Evolutionary conservation across 2,797 vertebrate genomes (phyloP).

Genomic region (Acrossocheilus fasciatus): DNA sequence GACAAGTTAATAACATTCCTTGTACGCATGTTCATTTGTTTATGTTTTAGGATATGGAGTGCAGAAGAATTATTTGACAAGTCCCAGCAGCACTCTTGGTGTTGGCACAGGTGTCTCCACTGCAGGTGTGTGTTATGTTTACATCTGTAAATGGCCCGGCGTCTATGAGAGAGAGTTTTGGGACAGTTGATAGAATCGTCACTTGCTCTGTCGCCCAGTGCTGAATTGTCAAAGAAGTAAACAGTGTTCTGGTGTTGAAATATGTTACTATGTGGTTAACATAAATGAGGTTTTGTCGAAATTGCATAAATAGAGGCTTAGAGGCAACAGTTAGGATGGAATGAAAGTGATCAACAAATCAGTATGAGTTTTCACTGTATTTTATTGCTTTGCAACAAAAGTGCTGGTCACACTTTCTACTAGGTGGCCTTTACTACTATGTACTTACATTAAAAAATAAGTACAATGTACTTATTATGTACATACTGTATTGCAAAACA

Average conservation of each 20-base stretch:
- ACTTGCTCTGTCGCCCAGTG: background rate
- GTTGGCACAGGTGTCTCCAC: conserved; percentile 79
- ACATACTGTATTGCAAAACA: too few relatives aligned
- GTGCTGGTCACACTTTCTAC: too few relatives aligned
- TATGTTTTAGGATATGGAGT: conserved; percentile 77
- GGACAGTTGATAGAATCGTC: background rate
- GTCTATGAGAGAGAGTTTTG: background rate
- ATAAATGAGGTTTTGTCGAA: background rate
- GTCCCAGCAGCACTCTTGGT: conserved; percentile 71
- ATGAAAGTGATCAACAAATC: background rate
- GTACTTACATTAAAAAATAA: too few relatives aligned
- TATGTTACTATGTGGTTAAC: background rate
- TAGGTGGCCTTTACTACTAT: too few relatives aligned
- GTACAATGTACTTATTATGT: too few relatives aligned
- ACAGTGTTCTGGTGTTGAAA: background rate
- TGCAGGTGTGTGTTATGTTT: conserved; percentile 76
- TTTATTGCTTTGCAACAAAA: background rate
- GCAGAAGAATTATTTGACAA: conserved; percentile 87
- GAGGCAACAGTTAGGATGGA: background rate
- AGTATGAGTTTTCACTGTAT: background rate
- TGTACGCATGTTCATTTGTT: conserved; percentile 13
- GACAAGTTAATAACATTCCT: background rate
- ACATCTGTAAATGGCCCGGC: background rate
- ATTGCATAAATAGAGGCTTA: background rate
- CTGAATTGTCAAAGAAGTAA: background rate